Evolutionary conservation across 2,888 invertebrate species (phyloP).

Genomic region (Erebia ligea): DNA sequence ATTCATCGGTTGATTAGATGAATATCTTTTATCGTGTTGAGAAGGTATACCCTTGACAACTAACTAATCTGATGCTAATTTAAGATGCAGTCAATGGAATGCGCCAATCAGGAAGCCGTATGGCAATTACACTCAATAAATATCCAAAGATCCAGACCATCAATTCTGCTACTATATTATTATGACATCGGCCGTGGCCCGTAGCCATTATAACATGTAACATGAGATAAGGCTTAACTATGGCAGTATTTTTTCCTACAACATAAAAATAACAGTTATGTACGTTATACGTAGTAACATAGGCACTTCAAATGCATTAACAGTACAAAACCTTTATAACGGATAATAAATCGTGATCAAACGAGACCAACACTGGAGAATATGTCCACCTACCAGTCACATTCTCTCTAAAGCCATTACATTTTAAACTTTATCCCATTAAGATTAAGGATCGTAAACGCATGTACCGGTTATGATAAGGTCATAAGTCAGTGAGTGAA

Average conservation of each 20-base stretch:
- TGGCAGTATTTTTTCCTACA: neutral
- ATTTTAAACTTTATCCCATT: conserved; percentile 25
- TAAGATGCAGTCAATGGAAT: neutral
- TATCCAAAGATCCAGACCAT: neutral
- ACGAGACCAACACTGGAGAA: conserved; percentile 26
- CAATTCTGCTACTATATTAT: too few relatives aligned
- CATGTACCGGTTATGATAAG: conserved; percentile 28
- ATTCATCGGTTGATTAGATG: too few relatives aligned
- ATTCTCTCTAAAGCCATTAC: neutral
- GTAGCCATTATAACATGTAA: too few relatives aligned
- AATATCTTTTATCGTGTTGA: too few relatives aligned
- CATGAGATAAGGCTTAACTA: too few relatives aligned
- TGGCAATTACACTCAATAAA: conserved; percentile 1
- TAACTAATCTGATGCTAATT: too few relatives aligned
- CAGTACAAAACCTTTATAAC: conserved; percentile 24
- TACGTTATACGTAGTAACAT: neutral
- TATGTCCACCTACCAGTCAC: conserved; percentile 19
- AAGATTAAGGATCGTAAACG: conserved; percentile 13
- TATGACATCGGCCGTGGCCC: neutral
- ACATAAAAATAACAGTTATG: neutral
- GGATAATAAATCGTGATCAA: conserved; percentile 33
- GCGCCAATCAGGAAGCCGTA: neutral
- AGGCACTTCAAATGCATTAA: conserved; percentile 3
- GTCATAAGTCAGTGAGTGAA: conserved; percentile 52
- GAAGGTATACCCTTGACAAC: too few relatives aligned